Evolutionary conservation across 2,797 vertebrate genomes (phyloP), one percentile per base, ranked within the genome.

Genomic region (Sphenopsis melanotis): DNA sequence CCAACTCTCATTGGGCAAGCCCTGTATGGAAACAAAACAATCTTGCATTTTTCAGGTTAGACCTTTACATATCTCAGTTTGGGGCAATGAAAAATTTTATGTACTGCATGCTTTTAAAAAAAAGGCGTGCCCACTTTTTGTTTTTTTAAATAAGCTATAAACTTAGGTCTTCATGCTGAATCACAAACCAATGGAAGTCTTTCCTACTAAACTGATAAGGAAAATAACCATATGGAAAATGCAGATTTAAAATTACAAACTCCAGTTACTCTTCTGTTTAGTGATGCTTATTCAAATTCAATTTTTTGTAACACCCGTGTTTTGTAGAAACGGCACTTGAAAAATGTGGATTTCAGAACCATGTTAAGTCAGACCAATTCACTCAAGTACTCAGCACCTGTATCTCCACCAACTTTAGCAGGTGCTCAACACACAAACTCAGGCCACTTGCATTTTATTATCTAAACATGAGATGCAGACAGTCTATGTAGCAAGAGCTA

Each of bases 1-100:
- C 99, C 99, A 99, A 95, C 99, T 99, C 97, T 99, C 99, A 70
- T 99, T 99, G 20, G 99, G 99, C 59, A 99, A 98, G 69, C 99
- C 99, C 99, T 99, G 93, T 36, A 85, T 4, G 21, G 61, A 95
- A 93, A 26, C 17, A 96, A 87, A 94, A 71, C 8, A 42, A 23
- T 69, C 89, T 44, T 53, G 12, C 50, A 32, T 65, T 83, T 81
- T 77, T 82, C 36, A 83, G 37, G 17, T 53, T 64, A 84, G 27
- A 49, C 15, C 6, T 80, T 55, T 49, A 59, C 3, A n/a, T 11
- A 64, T 12, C 29, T 50, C 42, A 34, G 11, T 66, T 41, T 15
- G 12, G 6, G n/a, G 11, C 1, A 7, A 61, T 12, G 8, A 81
- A 52, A 59, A 42, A 17, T 30, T 50, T 66, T 63, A 85, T 34